Base-by-base conservation (phyloP, 1,140 invertebrate species). In the Drosophila ercepeae region DNA sequence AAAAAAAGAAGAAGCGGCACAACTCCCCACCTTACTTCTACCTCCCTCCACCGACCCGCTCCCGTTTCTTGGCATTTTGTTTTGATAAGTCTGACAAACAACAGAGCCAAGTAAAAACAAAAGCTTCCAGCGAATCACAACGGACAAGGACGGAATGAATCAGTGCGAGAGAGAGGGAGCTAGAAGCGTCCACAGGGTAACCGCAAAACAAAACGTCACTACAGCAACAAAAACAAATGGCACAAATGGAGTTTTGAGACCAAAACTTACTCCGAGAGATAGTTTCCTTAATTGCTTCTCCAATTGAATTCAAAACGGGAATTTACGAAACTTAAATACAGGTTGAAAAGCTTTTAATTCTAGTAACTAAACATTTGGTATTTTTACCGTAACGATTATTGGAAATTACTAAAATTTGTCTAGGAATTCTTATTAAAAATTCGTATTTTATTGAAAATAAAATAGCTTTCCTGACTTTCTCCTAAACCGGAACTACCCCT, bases 81-180 rank as follows among this genome's bases (percentile, higher is more conserved):
- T 88, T 81, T 88, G 82, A 86, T 77, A 86, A 88, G 58, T 81
- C 82, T 77, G 77, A 70, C 77, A 78, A 77, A 77, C 78, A 82
- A 58, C 55, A 78, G 46, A 58, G 82, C 52, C 51, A 58, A 84
- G 68, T 79, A 64, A 84, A 84, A 84, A 86, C 72, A 88, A 88
- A 81, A 77, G 82, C 69, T 61, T 45, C 52, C 65, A 88, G 70
- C 81, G 76, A 86, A 86, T 75, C 63, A 69, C 75, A 55, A 49
- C 50, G 50, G 57, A 25, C 54, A 34, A 58, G 18, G 39, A 53
- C 19, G 32, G 19, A 25, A 49, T 29, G 36, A 39, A 29, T 13
- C 44, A 19, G 42, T 21, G 23, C n/a, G 11, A 23, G 23, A 14
- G 54, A 19, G 25, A 32, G 34, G 19, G 14, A 36, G 39, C 16